These are phyloP conservation scores for Selenia dentaria DNA, from an alignment of 2,888 invertebrate genomes.

Conservation along the genomic window DNA sequence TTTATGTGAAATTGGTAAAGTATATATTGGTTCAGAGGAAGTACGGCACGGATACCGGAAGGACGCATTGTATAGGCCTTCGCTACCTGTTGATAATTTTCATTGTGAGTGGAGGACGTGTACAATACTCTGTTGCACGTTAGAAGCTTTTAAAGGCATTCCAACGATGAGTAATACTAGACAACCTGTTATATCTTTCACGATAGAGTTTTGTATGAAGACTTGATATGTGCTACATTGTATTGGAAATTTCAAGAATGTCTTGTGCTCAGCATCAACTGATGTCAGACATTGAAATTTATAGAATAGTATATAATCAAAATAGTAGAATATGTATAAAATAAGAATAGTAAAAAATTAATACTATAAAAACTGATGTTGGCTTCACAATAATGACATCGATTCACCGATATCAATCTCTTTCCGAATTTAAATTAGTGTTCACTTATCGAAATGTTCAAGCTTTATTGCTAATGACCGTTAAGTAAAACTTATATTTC, in stretches of 20 bases:
- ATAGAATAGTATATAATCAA: no score
- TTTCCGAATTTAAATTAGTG: no score
- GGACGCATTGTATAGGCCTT: slow-evolving; percentile 71
- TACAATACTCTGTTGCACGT: slow-evolving; percentile 60
- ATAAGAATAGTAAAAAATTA: no score
- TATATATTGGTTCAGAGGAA: slow-evolving; percentile 31
- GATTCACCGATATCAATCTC: no score
- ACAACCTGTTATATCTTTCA: slow-evolving; percentile 41
- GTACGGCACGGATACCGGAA: slow-evolving; percentile 68
- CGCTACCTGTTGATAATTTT: slow-evolving; percentile 81
- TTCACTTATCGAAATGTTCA: no score
- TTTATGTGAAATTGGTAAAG: slow-evolving; percentile 35
- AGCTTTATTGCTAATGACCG: no score
- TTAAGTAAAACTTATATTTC: no score
- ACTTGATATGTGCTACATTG: slow-evolving; percentile 19
- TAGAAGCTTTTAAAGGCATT: slow-evolving; percentile 67
- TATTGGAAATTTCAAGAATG: slow-evolving; percentile 14
- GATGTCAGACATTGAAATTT: no score
- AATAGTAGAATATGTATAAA: no score
- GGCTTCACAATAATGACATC: no score
- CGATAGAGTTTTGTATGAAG: slow-evolving; percentile 29
- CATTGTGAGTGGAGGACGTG: slow-evolving; percentile 65
- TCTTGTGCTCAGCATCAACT: no score
- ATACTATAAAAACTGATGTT: no score
- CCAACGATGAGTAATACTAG: slow-evolving; percentile 58